Base-by-base conservation (phyloP, 2,797 vertebrate genomes). In the Lemur catta region DNA sequence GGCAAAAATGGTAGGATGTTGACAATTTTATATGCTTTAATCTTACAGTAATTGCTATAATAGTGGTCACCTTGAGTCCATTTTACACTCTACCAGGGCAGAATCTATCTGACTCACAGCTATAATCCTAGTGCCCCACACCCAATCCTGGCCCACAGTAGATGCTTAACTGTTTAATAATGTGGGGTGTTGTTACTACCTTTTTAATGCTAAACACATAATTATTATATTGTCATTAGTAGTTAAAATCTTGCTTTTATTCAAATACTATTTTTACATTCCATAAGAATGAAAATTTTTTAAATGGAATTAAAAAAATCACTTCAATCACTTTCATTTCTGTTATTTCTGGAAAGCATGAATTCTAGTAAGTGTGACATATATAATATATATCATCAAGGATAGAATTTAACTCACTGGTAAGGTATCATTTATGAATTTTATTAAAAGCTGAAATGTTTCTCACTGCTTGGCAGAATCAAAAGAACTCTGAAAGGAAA, bases 191-290 rank as follows among this genome's bases (percentile, higher is more conserved):
- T 81, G 46, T 17, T 71, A 46, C 15, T 81, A 75, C 20, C 7
- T 89, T 84, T 93, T 91, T 67, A 67, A 50, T 50, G 38, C 30
- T 69, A 71, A 79, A 50, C 13, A 91, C 9, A 35, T 52, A 30
- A 20, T 41, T 95, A 89, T 74, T 30, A 84, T 43, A 91, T 59
- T 76, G 13, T 57, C 57, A 26, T 50, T 48, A 41, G 50, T 63
- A 59, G 8, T 61, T 86, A 91, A 96, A 97, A 80, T 50, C 7
- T n/a, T 61, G 9, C 46, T 95, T 94, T 97, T 67, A 63, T 92
- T 50, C 76, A 85, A 85, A 93, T 38, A 35, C 13, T 52, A 91
- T 22, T 91, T 93, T 28, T 78, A 22, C 8, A 12, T 80, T 92
- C 46, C 59, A 76, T n/a, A 86, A 26, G 48, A 96, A 79, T 92